Evolutionary conservation across 2,888 invertebrate genomes (phyloP), one percentile per base, ranked within the genome.

Genomic region (Sepioteuthis lessoniana): DNA sequence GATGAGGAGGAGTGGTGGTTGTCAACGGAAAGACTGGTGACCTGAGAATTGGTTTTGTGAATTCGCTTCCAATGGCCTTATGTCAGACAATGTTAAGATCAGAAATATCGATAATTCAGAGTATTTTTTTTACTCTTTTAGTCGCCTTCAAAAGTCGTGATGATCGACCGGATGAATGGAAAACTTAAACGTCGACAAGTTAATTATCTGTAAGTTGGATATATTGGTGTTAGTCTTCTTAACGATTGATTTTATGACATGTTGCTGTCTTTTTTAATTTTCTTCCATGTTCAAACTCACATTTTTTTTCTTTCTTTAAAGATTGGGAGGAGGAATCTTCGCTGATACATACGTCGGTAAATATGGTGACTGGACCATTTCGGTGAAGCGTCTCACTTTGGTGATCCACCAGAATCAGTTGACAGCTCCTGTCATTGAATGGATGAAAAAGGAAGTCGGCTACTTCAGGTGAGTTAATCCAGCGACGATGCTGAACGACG

Each of bases 301-400:
- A 46, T 31, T 47, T 31, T 55, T 16, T 55, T 55, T 93, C 10
- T 90, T 46, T 38, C 42, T 28, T 93, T 94, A 35, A 95, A 97
- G 97, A 94, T 95, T 97, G 19, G 97, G 97, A 28, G 97, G 97
- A 10, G 96, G 97, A 35, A 94, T 96, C 42, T 97, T 96, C 95
- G 96, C 96, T 19, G 97, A 97, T 95, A 97, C 97, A 0, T 96
- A 97, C 95, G 94, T 97, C 25, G 97, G 95, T 5, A 95, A 96
- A n/a, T 97, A 96, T 96, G 95, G 95, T 7, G 96, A 96, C 47
- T 95, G 95, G 90, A 95, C 95, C 3, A 96, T 97, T 16, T 96
- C 97, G 0, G 96, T 96, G 13, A 97, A 97, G 94, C 95, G 97
- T 60, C 95, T 97, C 92, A 97, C 96, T 0, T 95, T 96, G 21